These are phyloP conservation scores for Eretmochelys imbricata DNA, from an alignment of 2,113 vertebrate genomes.

Conservation along the genomic window DNA sequence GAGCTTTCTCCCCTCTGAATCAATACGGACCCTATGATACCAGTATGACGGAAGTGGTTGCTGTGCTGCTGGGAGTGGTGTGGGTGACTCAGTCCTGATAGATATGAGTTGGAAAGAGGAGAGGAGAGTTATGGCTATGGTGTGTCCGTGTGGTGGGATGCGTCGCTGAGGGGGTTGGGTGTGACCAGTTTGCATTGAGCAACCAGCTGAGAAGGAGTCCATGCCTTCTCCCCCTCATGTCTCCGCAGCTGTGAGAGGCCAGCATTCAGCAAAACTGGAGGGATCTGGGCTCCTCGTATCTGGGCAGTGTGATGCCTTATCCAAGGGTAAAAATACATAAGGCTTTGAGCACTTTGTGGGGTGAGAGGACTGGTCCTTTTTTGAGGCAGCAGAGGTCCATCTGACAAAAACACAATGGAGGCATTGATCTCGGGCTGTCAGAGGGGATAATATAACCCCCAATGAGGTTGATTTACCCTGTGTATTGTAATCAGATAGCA, in stretches of 20 bases:
- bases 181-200: accelerated
- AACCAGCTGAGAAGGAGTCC: background rate
- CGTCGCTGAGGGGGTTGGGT: background rate
- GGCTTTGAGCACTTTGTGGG: constrained; percentile 5
- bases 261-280: background rate
- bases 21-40: background rate
- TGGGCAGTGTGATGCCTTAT: background rate
- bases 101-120: background rate
- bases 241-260: background rate
- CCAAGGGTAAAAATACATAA: background rate
- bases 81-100: background rate
- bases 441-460: constrained; percentile 37
- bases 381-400: constrained; percentile 1
- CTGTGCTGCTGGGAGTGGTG: background rate
- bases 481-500: constrained; percentile 63
- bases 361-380: background rate
- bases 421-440: constrained; percentile 55
- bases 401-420: constrained; percentile 24
- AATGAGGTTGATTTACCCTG: constrained; percentile 45
- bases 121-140: background rate
- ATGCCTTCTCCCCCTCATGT: background rate
- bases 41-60: background rate
- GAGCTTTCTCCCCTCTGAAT: background rate
- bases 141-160: background rate
- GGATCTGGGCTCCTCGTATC: background rate